Percentiles rank a stretch among this genome's conserved stretches.
Conservation (phyloP, 37 sponge, comb jelly and placozoan species). For the Theonella swinhoei region DNA sequence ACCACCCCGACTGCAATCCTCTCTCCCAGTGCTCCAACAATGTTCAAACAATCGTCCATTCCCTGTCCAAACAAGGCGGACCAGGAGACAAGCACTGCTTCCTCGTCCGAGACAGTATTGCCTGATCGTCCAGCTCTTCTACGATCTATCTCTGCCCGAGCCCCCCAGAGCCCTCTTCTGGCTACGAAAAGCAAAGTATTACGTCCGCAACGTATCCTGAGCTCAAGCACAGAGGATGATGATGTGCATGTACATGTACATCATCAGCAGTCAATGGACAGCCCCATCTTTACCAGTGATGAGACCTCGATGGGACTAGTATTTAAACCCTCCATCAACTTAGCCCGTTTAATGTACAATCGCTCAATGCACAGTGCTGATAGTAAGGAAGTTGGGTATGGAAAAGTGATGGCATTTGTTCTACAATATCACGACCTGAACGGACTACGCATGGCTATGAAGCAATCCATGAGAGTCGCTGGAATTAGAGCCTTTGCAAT, state of each 20-base stretch:
- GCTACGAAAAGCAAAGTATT: not conserved
- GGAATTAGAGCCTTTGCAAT: slow-evolving; percentile 68
- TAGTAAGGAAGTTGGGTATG: slow-evolving; percentile 62
- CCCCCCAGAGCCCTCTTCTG: not conserved
- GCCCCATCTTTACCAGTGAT: not conserved
- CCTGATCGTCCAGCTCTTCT: not conserved
- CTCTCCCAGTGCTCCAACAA: not conserved
- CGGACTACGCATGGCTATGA: slow-evolving; percentile 79
- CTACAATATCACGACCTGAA: slow-evolving; percentile 74
- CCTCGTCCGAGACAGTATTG: not conserved
- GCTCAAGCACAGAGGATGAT: not conserved
- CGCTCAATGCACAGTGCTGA: slow-evolving; percentile 52
- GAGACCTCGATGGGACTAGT: not conserved
- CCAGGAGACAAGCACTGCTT: not conserved
- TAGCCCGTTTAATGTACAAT: slow-evolving; percentile 69
- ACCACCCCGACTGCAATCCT: slow-evolving; percentile 11
- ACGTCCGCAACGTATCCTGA: not conserved
- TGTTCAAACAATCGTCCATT: not conserved
- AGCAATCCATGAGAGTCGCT: slow-evolving; percentile 75
- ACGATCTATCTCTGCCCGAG: not conserved
- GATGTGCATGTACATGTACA: not conserved
- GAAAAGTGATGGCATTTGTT: slow-evolving; percentile 61
- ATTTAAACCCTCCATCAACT: slow-evolving; percentile 64
- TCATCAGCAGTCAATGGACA: not conserved
- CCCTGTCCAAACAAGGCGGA: not conserved